Evolutionary conservation across 2,797 vertebrate genomes (phyloP).

Genomic region (Uromys caudimaculatus): DNA sequence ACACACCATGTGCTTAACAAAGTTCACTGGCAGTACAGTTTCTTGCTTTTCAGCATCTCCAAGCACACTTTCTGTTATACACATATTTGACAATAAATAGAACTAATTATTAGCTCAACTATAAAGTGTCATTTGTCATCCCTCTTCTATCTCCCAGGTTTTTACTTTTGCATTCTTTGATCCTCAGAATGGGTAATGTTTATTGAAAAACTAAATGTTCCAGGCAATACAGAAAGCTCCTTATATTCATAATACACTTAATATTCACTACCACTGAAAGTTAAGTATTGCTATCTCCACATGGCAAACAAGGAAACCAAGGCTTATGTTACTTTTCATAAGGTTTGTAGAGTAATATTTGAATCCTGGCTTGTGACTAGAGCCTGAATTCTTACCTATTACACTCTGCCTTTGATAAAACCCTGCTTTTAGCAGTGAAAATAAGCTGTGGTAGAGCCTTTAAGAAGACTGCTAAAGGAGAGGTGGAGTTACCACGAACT

Average conservation of each 20-base stretch:
- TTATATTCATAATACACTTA: constrained; percentile 47
- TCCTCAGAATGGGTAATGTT: constrained; percentile 5
- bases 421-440: constrained; percentile 25
- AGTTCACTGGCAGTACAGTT: neutral
- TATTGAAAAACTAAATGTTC: constrained; percentile 42
- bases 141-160: neutral
- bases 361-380: constrained; percentile 22
- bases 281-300: constrained; percentile 45
- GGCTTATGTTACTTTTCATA: constrained; percentile 34
- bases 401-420: constrained; percentile 30
- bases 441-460: constrained; percentile 26
- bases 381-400: constrained; percentile 41
- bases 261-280: constrained; percentile 36
- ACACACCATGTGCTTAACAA: constrained; percentile 32
- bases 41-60: constrained; percentile 47
- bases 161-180: constrained; percentile 55
- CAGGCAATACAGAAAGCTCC: constrained; percentile 28
- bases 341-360: constrained; percentile 16
- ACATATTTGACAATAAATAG: constrained; percentile 36
- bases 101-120: neutral
- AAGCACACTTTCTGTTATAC: constrained; percentile 41
- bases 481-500: constrained; percentile 22
- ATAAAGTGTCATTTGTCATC: constrained; percentile 31
- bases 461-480: constrained; percentile 2
- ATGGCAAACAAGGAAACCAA: constrained; percentile 54